Percentiles rank a stretch among this genome's conserved stretches.
phyloP scores from a whole-genome alignment of 2,888 invertebrate species.

The Dasypolia templi region DNA sequence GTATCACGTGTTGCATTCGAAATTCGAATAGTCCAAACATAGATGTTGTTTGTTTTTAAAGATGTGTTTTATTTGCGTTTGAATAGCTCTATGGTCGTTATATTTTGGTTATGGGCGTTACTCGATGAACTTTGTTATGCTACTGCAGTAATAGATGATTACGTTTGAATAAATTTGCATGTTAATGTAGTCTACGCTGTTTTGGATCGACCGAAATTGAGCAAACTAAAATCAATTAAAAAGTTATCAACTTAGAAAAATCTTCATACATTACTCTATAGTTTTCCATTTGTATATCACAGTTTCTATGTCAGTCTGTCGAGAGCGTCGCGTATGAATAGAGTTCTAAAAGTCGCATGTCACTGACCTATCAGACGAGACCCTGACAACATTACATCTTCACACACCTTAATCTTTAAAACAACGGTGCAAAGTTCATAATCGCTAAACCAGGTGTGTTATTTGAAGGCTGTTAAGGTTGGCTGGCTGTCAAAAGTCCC shows the following conservation, averaged over 20 bases:
- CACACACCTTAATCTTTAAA: slow-evolving; percentile 49
- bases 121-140: slow-evolving; percentile 25
- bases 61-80: slow-evolving; percentile 53
- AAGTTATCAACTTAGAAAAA: background rate
- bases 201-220: background rate
- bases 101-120: slow-evolving; percentile 42
- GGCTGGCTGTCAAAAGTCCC: slow-evolving; percentile 76
- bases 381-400: slow-evolving; percentile 44
- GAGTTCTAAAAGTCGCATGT: slow-evolving; percentile 65
- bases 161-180: slow-evolving; percentile 36
- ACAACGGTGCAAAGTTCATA: slow-evolving; percentile 49
- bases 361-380: slow-evolving; percentile 68
- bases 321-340: slow-evolving; percentile 49
- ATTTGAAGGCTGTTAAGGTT: slow-evolving; percentile 73
- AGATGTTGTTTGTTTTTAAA: slow-evolving; percentile 61
- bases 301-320: slow-evolving; percentile 49
- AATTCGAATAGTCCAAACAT: slow-evolving; percentile 62
- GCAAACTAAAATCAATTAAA: background rate
- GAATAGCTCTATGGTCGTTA: slow-evolving; percentile 34
- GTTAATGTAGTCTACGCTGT: background rate
- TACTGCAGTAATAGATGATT: slow-evolving; percentile 18
- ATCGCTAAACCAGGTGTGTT: slow-evolving; percentile 40
- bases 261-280: slow-evolving; percentile 5
- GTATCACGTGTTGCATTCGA: slow-evolving; percentile 69
- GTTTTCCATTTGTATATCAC: slow-evolving; percentile 23